These are phyloP conservation scores for Selene dorsalis DNA, from an alignment of 2,797 vertebrate species.

Conservation along the genomic window DNA sequence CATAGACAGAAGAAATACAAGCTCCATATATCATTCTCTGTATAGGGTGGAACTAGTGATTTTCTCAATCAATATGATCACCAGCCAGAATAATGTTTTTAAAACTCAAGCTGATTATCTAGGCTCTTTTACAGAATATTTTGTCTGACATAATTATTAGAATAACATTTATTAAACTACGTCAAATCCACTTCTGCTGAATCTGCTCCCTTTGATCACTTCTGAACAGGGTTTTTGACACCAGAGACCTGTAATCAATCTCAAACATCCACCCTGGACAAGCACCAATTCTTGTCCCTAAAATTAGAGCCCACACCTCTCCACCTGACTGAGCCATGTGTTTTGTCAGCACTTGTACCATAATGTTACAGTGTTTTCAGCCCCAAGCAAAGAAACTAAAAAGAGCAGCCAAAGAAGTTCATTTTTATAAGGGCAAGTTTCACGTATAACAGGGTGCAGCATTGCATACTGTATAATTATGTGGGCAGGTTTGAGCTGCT, in stretches of 20 bases:
- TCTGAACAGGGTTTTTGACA: constrained; percentile 10
- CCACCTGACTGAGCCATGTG: constrained; percentile 35
- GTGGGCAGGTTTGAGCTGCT: neutral
- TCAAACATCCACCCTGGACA: neutral
- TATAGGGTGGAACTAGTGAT: too few relatives aligned
- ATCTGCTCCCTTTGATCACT: neutral
- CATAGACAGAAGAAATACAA: neutral
- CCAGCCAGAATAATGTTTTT: too few relatives aligned
- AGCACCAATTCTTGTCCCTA: constrained; percentile 38
- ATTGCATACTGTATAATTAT: neutral
- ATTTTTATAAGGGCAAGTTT: neutral
- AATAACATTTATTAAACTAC: neutral
- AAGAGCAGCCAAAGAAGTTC: neutral
- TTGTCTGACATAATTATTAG: neutral
- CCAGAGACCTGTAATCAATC: constrained; percentile 44
- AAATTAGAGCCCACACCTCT: constrained; percentile 48
- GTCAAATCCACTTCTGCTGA: neutral
- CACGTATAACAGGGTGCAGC: neutral
- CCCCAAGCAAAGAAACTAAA: neutral
- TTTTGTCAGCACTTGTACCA: neutral
- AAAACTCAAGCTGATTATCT: too few relatives aligned
- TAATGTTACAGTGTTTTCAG: neutral
- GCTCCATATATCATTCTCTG: neutral
- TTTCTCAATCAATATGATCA: too few relatives aligned
- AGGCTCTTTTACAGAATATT: too few relatives aligned